A percentile compares a stretch with the other conserved stretches of the same genome.
phyloP scores from a whole-genome alignment of 2,797 vertebrate genomes.

The Lacerta bilineata region DNA sequence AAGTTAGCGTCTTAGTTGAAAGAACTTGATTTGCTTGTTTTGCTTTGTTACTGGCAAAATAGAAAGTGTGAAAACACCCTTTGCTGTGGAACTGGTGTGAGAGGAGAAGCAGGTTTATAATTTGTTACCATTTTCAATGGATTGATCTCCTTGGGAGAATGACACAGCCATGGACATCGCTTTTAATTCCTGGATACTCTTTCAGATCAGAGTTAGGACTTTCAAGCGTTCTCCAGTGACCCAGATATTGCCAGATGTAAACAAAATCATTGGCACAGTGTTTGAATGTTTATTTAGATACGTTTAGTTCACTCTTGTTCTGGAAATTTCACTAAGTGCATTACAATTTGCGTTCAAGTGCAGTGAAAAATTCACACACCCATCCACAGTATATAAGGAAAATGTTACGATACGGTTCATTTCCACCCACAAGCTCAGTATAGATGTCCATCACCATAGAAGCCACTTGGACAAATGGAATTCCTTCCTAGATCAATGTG shows the following conservation, averaged over 20 bases:
- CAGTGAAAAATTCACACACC: background rate
- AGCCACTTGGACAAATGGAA: background rate
- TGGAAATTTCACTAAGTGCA: background rate
- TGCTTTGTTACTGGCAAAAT: background rate
- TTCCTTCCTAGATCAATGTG: background rate
- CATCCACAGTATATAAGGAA: background rate
- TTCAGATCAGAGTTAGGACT: background rate
- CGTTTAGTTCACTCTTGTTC: background rate
- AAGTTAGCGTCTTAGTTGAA: background rate
- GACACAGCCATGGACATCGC: background rate
- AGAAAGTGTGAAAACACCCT: conserved; percentile 9
- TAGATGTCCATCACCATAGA: background rate
- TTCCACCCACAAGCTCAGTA: no score
- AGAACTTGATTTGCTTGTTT: conserved; percentile 37
- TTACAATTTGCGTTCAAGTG: background rate
- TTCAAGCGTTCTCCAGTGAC: background rate
- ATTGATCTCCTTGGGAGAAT: conserved; percentile 53
- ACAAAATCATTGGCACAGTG: background rate
- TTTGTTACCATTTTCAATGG: conserved; percentile 44
- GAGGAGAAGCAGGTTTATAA: conserved; percentile 47
- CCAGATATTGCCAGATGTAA: background rate
- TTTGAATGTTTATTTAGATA: background rate
- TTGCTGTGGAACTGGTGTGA: background rate
- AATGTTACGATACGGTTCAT: background rate
- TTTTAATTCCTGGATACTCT: background rate